Evolutionary conservation across 2,888 invertebrate species (phyloP).

Genomic region (Pantelozetes paolii): DNA sequence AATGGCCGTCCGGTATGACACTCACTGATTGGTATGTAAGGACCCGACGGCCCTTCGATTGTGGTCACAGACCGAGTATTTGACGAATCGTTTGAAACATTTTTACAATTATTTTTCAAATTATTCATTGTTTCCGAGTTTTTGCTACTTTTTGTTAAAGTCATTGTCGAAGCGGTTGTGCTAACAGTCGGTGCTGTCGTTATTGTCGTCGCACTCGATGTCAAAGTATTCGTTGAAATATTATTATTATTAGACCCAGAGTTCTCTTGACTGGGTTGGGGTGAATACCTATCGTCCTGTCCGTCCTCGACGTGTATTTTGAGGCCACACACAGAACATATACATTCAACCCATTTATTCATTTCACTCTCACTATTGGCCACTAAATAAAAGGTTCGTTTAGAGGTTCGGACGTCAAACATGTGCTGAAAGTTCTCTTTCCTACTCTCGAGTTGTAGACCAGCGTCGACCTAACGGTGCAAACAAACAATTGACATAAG

Average conservation of each 20-base stretch:
- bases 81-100: neutral
- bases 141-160: neutral
- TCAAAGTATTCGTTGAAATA: neutral
- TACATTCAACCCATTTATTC: constrained; percentile 90
- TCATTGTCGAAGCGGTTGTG: neutral
- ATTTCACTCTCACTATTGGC: constrained; percentile 87
- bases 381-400: constrained; percentile 83
- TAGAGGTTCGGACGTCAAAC: constrained; percentile 82
- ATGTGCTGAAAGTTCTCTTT: constrained; percentile 70
- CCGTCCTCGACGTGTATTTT: constrained; percentile 61
- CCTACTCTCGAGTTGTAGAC: constrained; percentile 73
- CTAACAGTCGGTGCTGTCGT: neutral
- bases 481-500: neutral
- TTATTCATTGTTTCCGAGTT: constrained; percentile 4
- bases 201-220: constrained; percentile 35
- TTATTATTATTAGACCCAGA: constrained; percentile 15
- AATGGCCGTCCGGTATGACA: constrained; percentile 72
- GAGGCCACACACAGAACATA: constrained; percentile 84
- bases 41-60: constrained; percentile 38
- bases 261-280: constrained; percentile 37
- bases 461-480: constrained; percentile 69
- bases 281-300: constrained; percentile 38
- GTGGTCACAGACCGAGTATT: constrained; percentile 12
- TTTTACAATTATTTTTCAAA: neutral
- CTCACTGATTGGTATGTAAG: constrained; percentile 87